A percentile compares a stretch with the other conserved stretches of the same genome.
These are phyloP conservation scores for Drosophila bifasciata DNA, from an alignment of 1,140 invertebrate species.

Conservation along the genomic window DNA sequence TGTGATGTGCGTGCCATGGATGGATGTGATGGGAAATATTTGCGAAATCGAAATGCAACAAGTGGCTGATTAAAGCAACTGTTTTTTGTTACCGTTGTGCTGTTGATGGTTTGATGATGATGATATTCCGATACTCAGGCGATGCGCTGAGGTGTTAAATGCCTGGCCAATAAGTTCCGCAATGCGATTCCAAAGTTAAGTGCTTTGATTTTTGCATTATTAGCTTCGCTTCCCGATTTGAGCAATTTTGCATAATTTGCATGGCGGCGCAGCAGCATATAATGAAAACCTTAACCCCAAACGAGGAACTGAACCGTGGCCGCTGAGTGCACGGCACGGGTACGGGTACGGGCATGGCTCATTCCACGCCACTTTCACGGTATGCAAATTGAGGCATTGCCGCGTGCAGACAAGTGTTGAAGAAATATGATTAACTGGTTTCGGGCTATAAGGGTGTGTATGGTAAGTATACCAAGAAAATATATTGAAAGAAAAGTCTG, in stretches of 20 bases:
- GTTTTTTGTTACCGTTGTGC: slow-evolving; percentile 31
- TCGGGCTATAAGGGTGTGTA: not conserved
- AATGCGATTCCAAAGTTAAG: slow-evolving; percentile 58
- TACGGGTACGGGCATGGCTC: not conserved
- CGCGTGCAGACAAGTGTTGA: slow-evolving; percentile 57
- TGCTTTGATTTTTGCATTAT: slow-evolving; percentile 69
- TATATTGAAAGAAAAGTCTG: too few species aligned
- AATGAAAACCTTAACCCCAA: slow-evolving; percentile 81
- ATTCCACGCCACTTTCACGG: slow-evolving; percentile 70
- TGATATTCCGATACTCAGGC: slow-evolving; percentile 30
- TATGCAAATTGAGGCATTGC: slow-evolving; percentile 75
- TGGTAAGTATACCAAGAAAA: too few species aligned
- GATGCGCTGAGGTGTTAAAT: slow-evolving; percentile 75
- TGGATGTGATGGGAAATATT: slow-evolving; percentile 55
- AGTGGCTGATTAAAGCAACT: slow-evolving; percentile 31
- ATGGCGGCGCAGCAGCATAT: slow-evolving; percentile 34
- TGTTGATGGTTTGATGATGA: slow-evolving; percentile 34
- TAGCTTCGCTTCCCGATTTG: slow-evolving; percentile 79
- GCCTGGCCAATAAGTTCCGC: slow-evolving; percentile 60
- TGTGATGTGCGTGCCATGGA: slow-evolving; percentile 47
- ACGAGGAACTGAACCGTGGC: slow-evolving; percentile 73
- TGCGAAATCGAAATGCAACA: slow-evolving; percentile 73
- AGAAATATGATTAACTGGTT: slow-evolving; percentile 49
- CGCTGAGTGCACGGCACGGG: slow-evolving; percentile 21
- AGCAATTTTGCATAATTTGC: slow-evolving; percentile 74